phyloP scores from a whole-genome alignment of 2,113 vertebrate species.

The Clinocottus analis region DNA sequence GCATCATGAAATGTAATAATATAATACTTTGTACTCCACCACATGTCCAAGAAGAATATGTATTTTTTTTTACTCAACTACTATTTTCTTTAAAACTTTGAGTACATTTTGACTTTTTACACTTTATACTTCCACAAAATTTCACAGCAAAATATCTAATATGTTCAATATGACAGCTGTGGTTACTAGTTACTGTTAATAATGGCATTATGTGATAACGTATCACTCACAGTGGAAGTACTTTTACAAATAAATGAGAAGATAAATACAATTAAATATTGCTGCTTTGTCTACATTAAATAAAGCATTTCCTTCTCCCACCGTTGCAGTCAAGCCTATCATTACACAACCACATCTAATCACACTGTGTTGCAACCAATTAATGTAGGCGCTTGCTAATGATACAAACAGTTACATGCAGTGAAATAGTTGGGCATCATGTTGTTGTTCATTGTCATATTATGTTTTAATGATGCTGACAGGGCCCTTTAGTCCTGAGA shows the following conservation, averaged over 20 bases:
- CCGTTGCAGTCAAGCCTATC: slow-evolving; percentile 44
- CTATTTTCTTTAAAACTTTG: neutral
- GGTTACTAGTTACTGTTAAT: no score
- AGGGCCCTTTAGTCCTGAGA: slow-evolving; percentile 23
- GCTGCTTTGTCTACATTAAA: slow-evolving; percentile 9
- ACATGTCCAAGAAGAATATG: neutral
- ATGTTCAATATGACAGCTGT: neutral
- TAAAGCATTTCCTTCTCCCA: slow-evolving; percentile 9
- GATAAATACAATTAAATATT: neutral
- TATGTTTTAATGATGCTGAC: slow-evolving; percentile 61
- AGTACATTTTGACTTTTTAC: neutral
- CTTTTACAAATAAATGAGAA: neutral
- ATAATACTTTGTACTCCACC: neutral
- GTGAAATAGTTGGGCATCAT: slow-evolving; percentile 37
- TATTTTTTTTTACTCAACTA: no score
- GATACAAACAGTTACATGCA: slow-evolving; percentile 55
- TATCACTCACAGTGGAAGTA: neutral
- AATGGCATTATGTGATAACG: neutral
- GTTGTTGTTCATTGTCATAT: slow-evolving; percentile 59
- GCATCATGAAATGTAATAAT: no score
- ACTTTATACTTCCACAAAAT: neutral
- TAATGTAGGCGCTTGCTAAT: slow-evolving; percentile 60
- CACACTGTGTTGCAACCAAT: slow-evolving; percentile 61
- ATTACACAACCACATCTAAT: slow-evolving; percentile 54
- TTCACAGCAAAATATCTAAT: neutral